Conservation (phyloP, 2,113 vertebrate species). For the Dicerorhinus sumatrensis region DNA sequence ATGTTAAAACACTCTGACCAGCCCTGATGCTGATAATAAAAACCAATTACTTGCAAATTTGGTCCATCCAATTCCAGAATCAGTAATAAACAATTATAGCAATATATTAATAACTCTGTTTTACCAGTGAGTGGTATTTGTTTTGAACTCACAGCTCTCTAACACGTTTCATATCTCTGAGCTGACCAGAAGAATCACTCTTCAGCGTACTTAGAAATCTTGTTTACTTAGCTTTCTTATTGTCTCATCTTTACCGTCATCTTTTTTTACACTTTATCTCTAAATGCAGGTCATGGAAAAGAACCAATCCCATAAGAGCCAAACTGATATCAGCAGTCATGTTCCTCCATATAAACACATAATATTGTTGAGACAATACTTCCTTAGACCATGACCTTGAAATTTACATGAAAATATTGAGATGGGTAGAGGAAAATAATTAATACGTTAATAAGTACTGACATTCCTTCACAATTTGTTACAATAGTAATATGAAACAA, state of each 20-base stretch:
- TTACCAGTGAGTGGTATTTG: background rate
- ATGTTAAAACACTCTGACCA: background rate
- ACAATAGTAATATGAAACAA: background rate
- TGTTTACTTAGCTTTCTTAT: background rate
- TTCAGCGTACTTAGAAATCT: background rate
- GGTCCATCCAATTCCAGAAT: background rate
- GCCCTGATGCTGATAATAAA: background rate
- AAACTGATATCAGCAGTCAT: background rate
- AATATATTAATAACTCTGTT: background rate
- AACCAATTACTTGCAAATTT: background rate
- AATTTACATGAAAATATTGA: background rate
- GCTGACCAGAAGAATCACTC: background rate
- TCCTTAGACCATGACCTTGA: background rate
- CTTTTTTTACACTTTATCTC: slow-evolving; percentile 22
- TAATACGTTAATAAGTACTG: background rate
- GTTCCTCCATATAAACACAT: background rate
- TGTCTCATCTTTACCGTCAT: background rate
- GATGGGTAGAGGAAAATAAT: background rate
- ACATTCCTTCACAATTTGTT: background rate
- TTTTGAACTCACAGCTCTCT: background rate
- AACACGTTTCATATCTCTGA: background rate
- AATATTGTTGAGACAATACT: background rate
- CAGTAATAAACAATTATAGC: background rate
- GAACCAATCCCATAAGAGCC: background rate
- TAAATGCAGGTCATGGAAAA: background rate